These are phyloP conservation scores for Lycodopsis pacificus DNA, from an alignment of 2,797 vertebrate genomes.

Conservation along the genomic window DNA sequence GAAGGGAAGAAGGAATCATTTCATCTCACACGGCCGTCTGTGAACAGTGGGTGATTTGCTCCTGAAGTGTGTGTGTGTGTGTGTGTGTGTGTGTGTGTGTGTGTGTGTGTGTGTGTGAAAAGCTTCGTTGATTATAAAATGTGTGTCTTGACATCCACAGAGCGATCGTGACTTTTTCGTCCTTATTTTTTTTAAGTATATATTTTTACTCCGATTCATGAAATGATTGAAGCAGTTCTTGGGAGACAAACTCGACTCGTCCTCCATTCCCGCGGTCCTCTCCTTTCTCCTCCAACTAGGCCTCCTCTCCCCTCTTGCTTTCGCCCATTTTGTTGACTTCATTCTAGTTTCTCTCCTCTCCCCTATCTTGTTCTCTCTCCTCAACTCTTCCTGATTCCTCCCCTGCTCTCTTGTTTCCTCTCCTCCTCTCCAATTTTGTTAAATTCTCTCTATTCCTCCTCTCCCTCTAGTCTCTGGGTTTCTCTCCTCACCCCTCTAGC, in stretches of 20 bases:
- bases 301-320: not conserved
- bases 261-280: conserved; percentile 21
- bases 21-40: conserved; percentile 43
- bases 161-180: conserved; percentile 4
- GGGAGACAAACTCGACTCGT: conserved; percentile 10
- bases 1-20: conserved; percentile 80
- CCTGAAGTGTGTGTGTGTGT: conserved; percentile 8
- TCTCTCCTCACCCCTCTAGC: not conserved
- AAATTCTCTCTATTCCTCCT: not conserved
- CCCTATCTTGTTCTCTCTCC: too few relatives aligned
- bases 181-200: not conserved
- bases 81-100: conserved; percentile 2
- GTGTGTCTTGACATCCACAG: conserved; percentile 6
- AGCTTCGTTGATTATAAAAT: conserved; percentile 39
- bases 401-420: too few relatives aligned
- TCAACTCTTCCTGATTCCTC: too few relatives aligned
- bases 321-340: not conserved
- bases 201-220: conserved; percentile 11
- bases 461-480: not conserved
- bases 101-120: conserved; percentile 1
- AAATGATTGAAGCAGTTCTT: conserved; percentile 32
- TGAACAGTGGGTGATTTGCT: conserved; percentile 47
- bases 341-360: too few relatives aligned
- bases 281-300: not conserved
- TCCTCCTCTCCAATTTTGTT: too few relatives aligned